Conservation (phyloP, 2,113 vertebrate species). For the Ceyx margarethae region DNA sequence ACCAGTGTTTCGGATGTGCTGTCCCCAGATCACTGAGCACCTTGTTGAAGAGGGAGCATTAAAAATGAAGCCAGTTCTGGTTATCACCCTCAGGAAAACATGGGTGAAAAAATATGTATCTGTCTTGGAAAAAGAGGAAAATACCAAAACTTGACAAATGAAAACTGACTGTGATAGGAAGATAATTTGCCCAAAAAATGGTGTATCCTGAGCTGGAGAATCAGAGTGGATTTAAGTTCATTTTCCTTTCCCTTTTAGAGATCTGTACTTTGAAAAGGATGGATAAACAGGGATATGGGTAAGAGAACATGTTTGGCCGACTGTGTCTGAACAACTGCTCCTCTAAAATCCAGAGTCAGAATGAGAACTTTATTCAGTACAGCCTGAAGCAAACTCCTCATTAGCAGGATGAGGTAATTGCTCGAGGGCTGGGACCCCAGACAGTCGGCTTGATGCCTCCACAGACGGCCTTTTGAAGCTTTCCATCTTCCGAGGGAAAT, state of each 20-base stretch:
- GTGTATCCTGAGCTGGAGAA: not conserved
- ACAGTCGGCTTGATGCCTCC: not conserved
- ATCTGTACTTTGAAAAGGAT: not conserved
- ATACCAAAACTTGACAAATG: not conserved
- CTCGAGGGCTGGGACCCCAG: not conserved
- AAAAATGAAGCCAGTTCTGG: not conserved
- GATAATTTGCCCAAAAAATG: not conserved
- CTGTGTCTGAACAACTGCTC: not conserved
- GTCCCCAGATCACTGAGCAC: not conserved
- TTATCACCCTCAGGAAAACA: not conserved
- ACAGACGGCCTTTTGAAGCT: not conserved
- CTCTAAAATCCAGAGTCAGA: not conserved
- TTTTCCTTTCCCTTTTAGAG: not conserved
- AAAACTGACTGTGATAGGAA: not conserved
- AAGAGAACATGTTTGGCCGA: not conserved
- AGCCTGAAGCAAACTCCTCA: not conserved
- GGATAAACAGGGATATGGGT: not conserved
- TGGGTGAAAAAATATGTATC: not conserved
- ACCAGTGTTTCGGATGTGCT: not conserved
- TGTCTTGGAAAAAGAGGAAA: not conserved
- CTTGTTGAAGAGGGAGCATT: not conserved
- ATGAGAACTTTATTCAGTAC: not conserved
- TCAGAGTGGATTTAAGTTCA: not conserved
- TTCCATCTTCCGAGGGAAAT: constrained; percentile 9
- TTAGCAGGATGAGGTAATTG: constrained; percentile 17